Evolutionary conservation across 2,797 vertebrate species (phyloP), one percentile per base, ranked within the genome.

Genomic region (Borostomias antarcticus): DNA sequence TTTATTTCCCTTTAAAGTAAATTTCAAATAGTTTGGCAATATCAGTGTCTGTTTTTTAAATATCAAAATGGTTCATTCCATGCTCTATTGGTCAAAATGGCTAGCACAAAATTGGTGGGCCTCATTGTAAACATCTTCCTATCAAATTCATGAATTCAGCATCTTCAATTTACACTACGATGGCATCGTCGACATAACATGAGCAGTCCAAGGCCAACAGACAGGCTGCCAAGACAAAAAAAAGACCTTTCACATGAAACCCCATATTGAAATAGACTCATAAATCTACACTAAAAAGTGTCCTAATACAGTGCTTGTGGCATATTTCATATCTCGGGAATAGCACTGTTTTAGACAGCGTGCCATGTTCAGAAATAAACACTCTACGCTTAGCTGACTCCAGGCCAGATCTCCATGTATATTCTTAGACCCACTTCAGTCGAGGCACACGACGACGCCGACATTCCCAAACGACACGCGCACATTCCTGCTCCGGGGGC

Each of bases 391-490:
- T 5, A 15, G 19, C 32, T 23, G 32, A 11, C 19, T 33, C 15
- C 15, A 10, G 25, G 25, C 25, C 25, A 52, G 8, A 5, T 23
- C 13, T 11, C 15, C 4, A 15, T 3, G 25, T 1, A 11, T 2
- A 1, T 28, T 17, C 51, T 19, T 13, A 58, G 33, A 58, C 21
- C 2, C 21, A 9, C 23, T 40, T 35, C 51, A 40, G 33, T 9
- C 26, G 56, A 21, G 23, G 35, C 28, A 23, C 29, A 48, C 40
- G 17, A 37, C 25, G 1, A 48, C 51, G 47, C 51, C 53, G 40
- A 62, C 64, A 70, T 74, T 57, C 54, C 64, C 58, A 61, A 28
- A 29, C 58, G n/a, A 47, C 26, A 45, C 26, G 30, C 50, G 11
- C 33, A 47, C 37, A 47, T 47, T 47, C 58, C 40, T 61, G 26